These are phyloP conservation scores for Hycleus cichorii DNA, from an alignment of 1,140 invertebrate species.

Conservation along the genomic window DNA sequence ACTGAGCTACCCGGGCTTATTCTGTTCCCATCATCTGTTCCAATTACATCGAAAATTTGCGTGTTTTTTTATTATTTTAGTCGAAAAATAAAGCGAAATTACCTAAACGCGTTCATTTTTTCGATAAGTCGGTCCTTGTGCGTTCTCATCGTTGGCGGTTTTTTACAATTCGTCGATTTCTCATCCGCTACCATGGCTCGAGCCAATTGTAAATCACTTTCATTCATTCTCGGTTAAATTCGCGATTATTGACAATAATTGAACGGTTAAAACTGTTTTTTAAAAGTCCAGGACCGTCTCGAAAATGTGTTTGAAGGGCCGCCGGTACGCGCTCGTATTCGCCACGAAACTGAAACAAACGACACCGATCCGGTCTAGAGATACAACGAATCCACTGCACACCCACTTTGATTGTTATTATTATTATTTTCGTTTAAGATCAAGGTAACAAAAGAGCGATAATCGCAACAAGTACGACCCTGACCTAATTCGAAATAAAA, in stretches of 20 bases:
- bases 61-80: too few species aligned
- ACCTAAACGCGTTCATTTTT: constrained; percentile 52
- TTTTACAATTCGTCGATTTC: constrained; percentile 43
- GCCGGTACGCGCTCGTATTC: too few species aligned
- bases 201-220: constrained; percentile 57
- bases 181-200: constrained; percentile 51
- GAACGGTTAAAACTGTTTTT: background rate
- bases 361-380: too few species aligned
- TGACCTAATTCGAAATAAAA: constrained; percentile 1
- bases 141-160: constrained; percentile 48
- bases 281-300: background rate
- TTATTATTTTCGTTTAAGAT: constrained; percentile 3
- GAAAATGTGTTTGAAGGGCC: background rate
- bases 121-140: constrained; percentile 44
- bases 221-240: constrained; percentile 46
- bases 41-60: too few species aligned
- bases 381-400: background rate
- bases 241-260: background rate
- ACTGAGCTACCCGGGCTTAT: constrained; percentile 66
- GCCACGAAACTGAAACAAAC: too few species aligned
- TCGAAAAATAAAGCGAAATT: constrained; percentile 10
- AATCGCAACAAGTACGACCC: constrained; percentile 12
- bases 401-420: background rate
- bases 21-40: too few species aligned
- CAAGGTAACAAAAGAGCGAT: constrained; percentile 7